Conservation (phyloP, 2,888 invertebrate genomes). For the Nomada ruficornis region DNA sequence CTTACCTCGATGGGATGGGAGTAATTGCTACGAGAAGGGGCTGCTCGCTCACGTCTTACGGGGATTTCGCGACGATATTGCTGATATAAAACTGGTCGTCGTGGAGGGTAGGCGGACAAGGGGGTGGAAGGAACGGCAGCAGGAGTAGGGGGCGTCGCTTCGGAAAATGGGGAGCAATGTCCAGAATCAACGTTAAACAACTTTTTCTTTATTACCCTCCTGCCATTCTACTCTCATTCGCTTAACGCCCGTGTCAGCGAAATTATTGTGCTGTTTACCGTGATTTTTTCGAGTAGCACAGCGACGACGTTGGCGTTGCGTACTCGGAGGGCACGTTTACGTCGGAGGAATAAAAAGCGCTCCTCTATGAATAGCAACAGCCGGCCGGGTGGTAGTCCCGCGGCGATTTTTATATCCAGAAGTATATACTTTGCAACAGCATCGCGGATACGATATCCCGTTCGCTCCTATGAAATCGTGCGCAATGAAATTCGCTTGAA, state of each 20-base stretch:
- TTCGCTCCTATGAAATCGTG: background rate
- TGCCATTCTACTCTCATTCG: background rate
- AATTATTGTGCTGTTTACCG: slow-evolving; percentile 53
- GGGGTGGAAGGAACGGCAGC: background rate
- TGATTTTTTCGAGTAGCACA: slow-evolving; percentile 26
- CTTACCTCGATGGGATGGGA: slow-evolving; percentile 68
- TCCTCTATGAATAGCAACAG: slow-evolving; percentile 30
- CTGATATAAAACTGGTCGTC: slow-evolving; percentile 63
- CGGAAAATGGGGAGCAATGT: slow-evolving; percentile 51
- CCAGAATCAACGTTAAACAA: slow-evolving; percentile 48
- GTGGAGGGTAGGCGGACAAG: background rate
- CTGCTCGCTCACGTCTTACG: slow-evolving; percentile 70
- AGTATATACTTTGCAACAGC: slow-evolving; percentile 7
- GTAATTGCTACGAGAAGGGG: slow-evolving; percentile 76
- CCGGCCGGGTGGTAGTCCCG: slow-evolving; percentile 3
- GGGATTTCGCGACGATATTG: slow-evolving; percentile 73
- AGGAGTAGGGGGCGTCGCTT: slow-evolving; percentile 17
- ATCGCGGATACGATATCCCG: slow-evolving; percentile 12
- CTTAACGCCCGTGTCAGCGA: slow-evolving; percentile 13
- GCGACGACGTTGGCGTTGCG: background rate
- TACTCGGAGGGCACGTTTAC: background rate
- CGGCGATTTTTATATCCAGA: background rate
- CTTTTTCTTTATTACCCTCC: slow-evolving; percentile 34
- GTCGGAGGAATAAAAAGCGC: background rate
- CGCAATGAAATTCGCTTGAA: slow-evolving; percentile 30